Conservation (phyloP, 2,113 vertebrate genomes). For the Platanista minor region DNA sequence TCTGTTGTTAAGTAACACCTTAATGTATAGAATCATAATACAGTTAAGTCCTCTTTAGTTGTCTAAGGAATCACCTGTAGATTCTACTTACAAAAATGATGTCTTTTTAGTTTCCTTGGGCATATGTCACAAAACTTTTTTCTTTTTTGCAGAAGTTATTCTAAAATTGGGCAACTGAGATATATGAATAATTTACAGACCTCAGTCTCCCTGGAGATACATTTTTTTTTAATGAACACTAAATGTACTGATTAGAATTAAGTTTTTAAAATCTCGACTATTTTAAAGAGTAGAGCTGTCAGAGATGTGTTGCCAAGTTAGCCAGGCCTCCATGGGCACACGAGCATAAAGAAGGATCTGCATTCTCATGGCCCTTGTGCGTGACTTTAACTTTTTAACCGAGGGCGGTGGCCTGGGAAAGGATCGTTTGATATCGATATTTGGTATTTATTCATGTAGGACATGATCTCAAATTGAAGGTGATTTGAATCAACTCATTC, state of each 20-base stretch:
- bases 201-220: neutral
- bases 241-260: neutral
- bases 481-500: slow-evolving; percentile 18
- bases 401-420: neutral
- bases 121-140: neutral
- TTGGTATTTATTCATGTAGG: neutral
- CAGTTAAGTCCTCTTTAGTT: neutral
- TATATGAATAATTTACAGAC: neutral
- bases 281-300: neutral
- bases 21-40: neutral
- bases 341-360: neutral
- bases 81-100: neutral
- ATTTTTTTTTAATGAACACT: neutral
- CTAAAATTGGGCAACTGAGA: neutral
- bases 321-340: neutral
- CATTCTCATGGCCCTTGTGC: neutral
- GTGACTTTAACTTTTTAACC: neutral
- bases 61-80: slow-evolving; percentile 10
- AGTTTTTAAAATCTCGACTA: neutral
- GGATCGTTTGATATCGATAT: neutral
- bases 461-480: neutral
- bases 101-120: slow-evolving; percentile 7
- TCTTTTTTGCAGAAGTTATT: slow-evolving; percentile 1
- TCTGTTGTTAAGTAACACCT: neutral
- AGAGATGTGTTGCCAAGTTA: neutral